These are phyloP conservation scores for Antheraea pernyi DNA, from an alignment of 1,140 invertebrate species.

Conservation along the genomic window DNA sequence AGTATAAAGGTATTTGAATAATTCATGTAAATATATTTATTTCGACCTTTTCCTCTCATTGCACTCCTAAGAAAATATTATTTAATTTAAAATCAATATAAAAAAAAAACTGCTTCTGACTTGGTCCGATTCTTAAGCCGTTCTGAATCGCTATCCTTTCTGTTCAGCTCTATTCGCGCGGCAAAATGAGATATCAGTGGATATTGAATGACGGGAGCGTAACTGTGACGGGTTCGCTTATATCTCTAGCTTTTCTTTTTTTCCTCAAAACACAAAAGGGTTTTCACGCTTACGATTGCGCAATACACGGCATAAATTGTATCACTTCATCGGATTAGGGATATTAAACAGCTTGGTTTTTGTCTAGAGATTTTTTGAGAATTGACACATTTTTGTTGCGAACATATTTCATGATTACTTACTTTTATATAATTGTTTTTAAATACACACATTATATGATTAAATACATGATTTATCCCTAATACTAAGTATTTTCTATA, in stretches of 20 bases:
- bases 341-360: conserved; percentile 43
- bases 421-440: no score
- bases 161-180: conserved; percentile 56
- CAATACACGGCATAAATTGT: conserved; percentile 31
- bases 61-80: no score
- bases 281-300: conserved; percentile 30
- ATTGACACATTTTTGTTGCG: no score
- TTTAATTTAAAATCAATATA: no score
- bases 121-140: conserved; percentile 13
- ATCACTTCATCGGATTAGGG: conserved; percentile 43
- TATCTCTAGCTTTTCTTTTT: conserved; percentile 14
- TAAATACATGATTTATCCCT: no score
- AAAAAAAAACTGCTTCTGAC: background rate
- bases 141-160: conserved; percentile 47
- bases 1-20: no score
- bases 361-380: background rate
- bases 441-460: no score
- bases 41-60: no score
- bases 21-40: no score
- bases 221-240: conserved; percentile 44
- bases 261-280: conserved; percentile 40
- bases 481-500: no score
- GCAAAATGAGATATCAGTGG: conserved; percentile 73
- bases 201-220: conserved; percentile 66
- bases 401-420: no score